Evolutionary conservation across 2,797 vertebrate genomes (phyloP), one percentile per base, ranked within the genome.

Genomic region (Pseudotriccus pelzelni): DNA sequence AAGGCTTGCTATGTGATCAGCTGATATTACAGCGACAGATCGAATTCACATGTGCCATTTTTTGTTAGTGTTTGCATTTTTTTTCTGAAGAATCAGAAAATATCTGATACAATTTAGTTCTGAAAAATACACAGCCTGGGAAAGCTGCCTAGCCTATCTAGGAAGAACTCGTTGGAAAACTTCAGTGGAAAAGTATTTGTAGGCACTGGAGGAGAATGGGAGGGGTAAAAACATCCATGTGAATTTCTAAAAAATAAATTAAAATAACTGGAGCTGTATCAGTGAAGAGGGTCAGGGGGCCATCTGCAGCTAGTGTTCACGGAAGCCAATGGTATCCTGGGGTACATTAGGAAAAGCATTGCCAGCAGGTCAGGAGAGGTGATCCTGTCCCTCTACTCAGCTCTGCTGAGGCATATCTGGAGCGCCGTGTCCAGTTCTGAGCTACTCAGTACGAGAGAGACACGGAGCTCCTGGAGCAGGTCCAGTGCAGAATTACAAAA

Each of bases 321-420:
- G 59, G 41, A 52, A 8, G 30, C 25, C 25, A 28, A 1, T 9
- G 34, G 50, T 2, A 41, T 11, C 34, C 58, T 52, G 79, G 17
- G 20, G 2, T 39, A 17, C 30, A 27, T 30, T 14, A 52, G 50
- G n/a, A 64, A 50, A 6, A 0, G 6, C 20, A 46, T 0, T 25
- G 10, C 14, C 44, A 83, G 24, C 28, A 77, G 64, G 0, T 25
- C 36, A 24, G 3, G 43, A 28, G 20, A 63, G 28, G 8, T 34
- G 50, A 34, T 39, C 37, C 43, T 83, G n/a, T 23, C 37, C 56
- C 64, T 69, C 56, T 82, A 2, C 32, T 39, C 70, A 76, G 55
- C 36, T 36, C 55, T 49, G 4, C 1, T 17, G 70, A 68, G 78
- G 41, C 41, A 36, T 25, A 32, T 55, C 47, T 49, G 47, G 14